Base-by-base conservation (phyloP, 1,140 invertebrate species). In the Argopecten irradians region DNA sequence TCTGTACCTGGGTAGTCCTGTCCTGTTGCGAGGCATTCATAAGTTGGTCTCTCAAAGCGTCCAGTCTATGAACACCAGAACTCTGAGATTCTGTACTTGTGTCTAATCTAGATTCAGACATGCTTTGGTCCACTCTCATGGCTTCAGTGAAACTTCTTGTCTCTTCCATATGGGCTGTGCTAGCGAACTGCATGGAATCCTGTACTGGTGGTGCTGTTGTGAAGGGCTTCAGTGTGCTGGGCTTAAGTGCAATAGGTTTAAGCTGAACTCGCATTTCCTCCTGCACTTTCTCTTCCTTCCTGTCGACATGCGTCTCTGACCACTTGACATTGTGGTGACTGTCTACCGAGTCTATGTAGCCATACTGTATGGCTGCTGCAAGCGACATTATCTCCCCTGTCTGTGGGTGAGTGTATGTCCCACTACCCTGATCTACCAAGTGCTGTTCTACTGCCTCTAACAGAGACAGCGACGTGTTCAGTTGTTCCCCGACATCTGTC, bases 91-190 rank as follows among this genome's bases (percentile, higher is more conserved):
- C 97, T 85, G 92, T 93, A 97, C 97, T 92, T 55, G 93, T 89
- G 0, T 98, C 97, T 16, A 97, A 97, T 55, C 97, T 96, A 0
- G 97, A 96, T 95, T 98, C 97, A 85, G 99, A 96, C 13, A 98
- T 96, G 85, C 97, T 97, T 89, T 93, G 92, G 55, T 95, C 93
- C 11, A 71, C 55, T 28, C 28, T 8, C 55, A 95, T 87, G 16
- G 94, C 94, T 91, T 95, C 93, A 35, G 92, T 92, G 89, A 95
- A 94, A n/a, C 94, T 92, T 22, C 93, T 86, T 82, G 91, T 91
- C 33, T 93, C 91, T 16, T 87, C 33, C 55, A 89, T 39, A 86
- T 92, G 88, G 85, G 89, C 22, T 28, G 1, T 71, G 0, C 5
- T 71, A 16, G 55, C 55, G 28, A 71, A 71, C n/a, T 71, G 55